A percentile compares a stretch with the other conserved stretches of the same genome.
These are phyloP conservation scores for Drosophila yooni DNA, from an alignment of 2,888 invertebrate species.

Conservation along the genomic window DNA sequence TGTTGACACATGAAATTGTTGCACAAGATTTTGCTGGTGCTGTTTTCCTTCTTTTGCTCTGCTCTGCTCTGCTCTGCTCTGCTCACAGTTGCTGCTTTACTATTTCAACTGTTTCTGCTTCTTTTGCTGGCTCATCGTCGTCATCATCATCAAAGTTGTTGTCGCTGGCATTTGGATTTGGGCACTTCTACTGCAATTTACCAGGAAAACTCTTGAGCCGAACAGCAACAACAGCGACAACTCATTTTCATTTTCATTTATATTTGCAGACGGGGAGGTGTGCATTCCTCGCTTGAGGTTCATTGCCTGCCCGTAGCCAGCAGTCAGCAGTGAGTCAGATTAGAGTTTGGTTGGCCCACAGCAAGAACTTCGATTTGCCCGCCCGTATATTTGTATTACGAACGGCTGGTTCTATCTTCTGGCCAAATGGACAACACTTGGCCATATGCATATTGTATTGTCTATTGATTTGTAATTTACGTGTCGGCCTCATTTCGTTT, in stretches of 20 bases:
- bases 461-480: slow-evolving; percentile 72
- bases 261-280: slow-evolving; percentile 29
- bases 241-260: slow-evolving; percentile 47
- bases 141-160: slow-evolving; percentile 26
- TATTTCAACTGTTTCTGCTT: slow-evolving; percentile 13
- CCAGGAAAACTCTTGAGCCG: slow-evolving; percentile 40
- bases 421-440: slow-evolving; percentile 22
- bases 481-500: slow-evolving; percentile 47
- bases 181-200: slow-evolving; percentile 42
- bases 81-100: neutral
- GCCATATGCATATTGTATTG: slow-evolving; percentile 44
- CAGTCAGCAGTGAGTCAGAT: slow-evolving; percentile 3
- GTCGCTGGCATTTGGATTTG: slow-evolving; percentile 44
- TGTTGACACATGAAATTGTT: slow-evolving; percentile 55
- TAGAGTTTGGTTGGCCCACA: slow-evolving; percentile 16
- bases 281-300: slow-evolving; percentile 23
- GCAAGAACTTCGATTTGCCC: slow-evolving; percentile 7
- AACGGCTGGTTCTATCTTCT: neutral
- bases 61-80: neutral
- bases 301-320: slow-evolving; percentile 26
- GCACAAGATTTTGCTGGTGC: slow-evolving; percentile 36
- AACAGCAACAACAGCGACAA: slow-evolving; percentile 19
- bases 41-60: neutral
- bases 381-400: neutral
- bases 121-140: slow-evolving; percentile 17